Evolutionary conservation across 2,113 vertebrate genomes (phyloP).

Genomic region (Ciconia boyciana): DNA sequence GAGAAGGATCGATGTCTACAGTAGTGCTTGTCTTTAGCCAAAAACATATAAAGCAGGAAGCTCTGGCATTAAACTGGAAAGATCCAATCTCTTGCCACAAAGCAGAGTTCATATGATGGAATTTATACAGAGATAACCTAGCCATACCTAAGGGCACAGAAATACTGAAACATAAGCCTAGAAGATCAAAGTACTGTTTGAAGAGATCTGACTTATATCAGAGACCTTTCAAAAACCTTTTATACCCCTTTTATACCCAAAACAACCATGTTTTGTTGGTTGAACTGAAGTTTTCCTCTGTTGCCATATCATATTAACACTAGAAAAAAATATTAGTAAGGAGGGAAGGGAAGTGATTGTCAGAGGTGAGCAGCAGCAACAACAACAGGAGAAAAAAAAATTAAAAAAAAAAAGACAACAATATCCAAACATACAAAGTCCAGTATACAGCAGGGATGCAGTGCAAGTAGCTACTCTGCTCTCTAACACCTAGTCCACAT

Average conservation of each 20-base stretch:
- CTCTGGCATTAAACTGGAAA: background rate
- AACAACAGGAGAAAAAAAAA: no score
- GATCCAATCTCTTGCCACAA: background rate
- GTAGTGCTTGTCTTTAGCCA: background rate
- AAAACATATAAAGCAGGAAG: background rate
- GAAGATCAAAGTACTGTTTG: background rate
- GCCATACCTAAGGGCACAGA: background rate
- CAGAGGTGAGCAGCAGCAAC: background rate
- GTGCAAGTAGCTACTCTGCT: background rate
- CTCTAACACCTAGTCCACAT: background rate
- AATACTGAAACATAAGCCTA: background rate
- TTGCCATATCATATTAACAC: background rate
- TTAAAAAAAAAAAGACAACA: background rate
- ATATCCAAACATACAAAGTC: no score
- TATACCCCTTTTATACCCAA: no score
- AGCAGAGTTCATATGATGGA: background rate
- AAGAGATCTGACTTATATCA: background rate
- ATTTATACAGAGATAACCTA: background rate
- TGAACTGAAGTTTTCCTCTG: background rate
- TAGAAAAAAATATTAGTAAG: background rate
- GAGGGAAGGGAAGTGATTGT: background rate
- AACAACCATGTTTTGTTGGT: background rate
- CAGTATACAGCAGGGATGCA: background rate
- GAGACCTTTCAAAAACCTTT: background rate
- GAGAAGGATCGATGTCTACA: background rate